These are phyloP conservation scores for Adelosebastes latens DNA, from an alignment of 2,797 vertebrate genomes.

Conservation along the genomic window DNA sequence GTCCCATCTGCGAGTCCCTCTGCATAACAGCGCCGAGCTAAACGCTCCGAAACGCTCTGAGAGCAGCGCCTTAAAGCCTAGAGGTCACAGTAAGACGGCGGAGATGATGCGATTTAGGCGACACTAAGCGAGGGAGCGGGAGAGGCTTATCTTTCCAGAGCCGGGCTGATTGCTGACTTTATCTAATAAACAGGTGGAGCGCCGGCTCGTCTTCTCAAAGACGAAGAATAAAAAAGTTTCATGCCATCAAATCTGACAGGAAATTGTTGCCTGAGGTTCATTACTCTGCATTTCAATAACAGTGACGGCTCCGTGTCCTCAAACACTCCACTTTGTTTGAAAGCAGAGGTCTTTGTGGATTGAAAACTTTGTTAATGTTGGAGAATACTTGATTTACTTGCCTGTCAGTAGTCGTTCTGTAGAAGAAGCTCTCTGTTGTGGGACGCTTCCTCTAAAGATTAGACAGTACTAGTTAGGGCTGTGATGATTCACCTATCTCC, in stretches of 20 bases:
- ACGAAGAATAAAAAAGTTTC: constrained; percentile 19
- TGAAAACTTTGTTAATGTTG: not conserved
- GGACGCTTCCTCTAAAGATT: not conserved
- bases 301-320: not conserved
- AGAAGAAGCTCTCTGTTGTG: not conserved
- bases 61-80: not conserved
- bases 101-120: constrained; percentile 42
- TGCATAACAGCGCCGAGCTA: not conserved
- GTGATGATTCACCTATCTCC: too few species aligned
- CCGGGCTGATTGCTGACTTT: constrained; percentile 40
- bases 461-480: not conserved
- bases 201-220: constrained; percentile 18
- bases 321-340: not conserved
- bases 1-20: constrained; percentile 5
- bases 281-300: constrained; percentile 5
- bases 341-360: not conserved
- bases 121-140: constrained; percentile 12
- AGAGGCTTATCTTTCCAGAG: constrained; percentile 39
- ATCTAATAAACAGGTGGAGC: constrained; percentile 57
- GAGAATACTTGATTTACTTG: not conserved
- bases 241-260: constrained; percentile 22
- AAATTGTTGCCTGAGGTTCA: constrained; percentile 17
- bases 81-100: constrained; percentile 28
- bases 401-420: not conserved
- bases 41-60: not conserved